Evolutionary conservation across 2,113 vertebrate species (phyloP).

Genomic region (Saguinus midas): DNA sequence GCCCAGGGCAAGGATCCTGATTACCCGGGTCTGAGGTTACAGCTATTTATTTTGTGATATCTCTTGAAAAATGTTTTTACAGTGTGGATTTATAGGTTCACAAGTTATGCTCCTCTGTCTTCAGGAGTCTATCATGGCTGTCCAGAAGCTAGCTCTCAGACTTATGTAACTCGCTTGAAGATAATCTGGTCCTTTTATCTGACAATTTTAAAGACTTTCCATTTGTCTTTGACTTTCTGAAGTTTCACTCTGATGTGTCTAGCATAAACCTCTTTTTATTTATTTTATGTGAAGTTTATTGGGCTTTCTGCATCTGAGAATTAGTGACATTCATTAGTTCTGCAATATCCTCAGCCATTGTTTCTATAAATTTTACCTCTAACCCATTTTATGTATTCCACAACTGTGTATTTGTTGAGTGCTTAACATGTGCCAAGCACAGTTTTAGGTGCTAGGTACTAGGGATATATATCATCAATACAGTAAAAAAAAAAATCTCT

Average conservation of each 20-base stretch:
- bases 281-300: not conserved
- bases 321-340: not conserved
- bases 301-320: not conserved
- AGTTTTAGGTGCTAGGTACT: not conserved
- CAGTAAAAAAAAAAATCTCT: not conserved
- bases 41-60: not conserved
- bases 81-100: not conserved
- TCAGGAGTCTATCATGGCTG: not conserved
- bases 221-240: not conserved
- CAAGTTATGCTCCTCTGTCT: not conserved
- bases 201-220: not conserved
- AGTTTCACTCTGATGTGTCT: not conserved
- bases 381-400: not conserved
- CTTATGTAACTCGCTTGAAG: not conserved
- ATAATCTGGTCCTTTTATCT: not conserved
- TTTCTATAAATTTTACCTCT: not conserved
- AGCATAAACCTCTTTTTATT: not conserved
- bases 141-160: not conserved
- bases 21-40: not conserved
- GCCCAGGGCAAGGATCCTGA: not conserved
- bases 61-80: not conserved
- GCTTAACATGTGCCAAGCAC: not conserved
- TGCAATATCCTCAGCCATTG: not conserved
- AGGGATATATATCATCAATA: not conserved
- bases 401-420: not conserved